Conservation (phyloP, 2,797 vertebrate genomes). For the Glossophaga mutica region DNA sequence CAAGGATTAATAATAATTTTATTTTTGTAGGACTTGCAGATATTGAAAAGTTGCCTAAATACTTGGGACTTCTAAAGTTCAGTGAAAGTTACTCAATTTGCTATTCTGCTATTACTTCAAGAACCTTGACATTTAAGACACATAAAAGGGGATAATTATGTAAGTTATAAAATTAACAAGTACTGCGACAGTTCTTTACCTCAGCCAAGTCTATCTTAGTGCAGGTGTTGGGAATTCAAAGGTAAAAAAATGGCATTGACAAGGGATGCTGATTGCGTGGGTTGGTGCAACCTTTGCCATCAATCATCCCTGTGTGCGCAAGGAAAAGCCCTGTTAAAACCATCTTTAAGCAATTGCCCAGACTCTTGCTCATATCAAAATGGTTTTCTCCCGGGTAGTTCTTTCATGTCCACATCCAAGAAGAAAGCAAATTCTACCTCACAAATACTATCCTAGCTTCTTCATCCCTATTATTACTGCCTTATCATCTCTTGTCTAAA, state of each 20-base stretch:
- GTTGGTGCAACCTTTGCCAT: not conserved
- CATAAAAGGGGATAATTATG: constrained; percentile 66
- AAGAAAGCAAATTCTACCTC: not conserved
- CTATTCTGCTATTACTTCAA: constrained; percentile 40
- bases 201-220: constrained; percentile 10
- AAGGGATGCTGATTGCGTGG: not conserved
- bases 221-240: constrained; percentile 44
- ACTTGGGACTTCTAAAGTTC: constrained; percentile 27
- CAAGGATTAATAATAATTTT: not conserved
- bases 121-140: constrained; percentile 69
- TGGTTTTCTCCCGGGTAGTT: not conserved
- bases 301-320: not conserved
- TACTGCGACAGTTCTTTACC: constrained; percentile 16
- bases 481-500: not conserved
- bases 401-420: not conserved
- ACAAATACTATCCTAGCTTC: not conserved
- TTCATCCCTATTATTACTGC: not conserved
- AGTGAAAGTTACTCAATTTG: constrained; percentile 55
- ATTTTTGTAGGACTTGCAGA: not conserved
- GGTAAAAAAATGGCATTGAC: constrained; percentile 1
- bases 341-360: not conserved
- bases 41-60: constrained; percentile 42
- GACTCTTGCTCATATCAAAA: not conserved
- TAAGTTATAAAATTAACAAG: constrained; percentile 69
- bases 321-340: not conserved